phyloP scores from a whole-genome alignment of 2,797 vertebrate genomes.

The Rhadinocentrus ornatus region DNA sequence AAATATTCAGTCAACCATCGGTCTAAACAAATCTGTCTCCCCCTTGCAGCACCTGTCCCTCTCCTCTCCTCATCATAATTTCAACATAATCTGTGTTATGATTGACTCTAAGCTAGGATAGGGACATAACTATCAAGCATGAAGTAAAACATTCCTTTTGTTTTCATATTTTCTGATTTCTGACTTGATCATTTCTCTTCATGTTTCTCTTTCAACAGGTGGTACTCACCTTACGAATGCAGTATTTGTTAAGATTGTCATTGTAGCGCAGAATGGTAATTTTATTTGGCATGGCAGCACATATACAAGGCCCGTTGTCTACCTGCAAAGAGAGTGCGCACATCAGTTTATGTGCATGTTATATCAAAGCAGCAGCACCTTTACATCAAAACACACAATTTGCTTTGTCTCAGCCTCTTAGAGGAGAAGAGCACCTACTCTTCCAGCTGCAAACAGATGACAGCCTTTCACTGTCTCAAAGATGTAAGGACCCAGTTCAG shows the following conservation, averaged over 20 bases:
- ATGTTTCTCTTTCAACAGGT: background rate
- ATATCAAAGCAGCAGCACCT: no score
- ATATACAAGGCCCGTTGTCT: slow-evolving; percentile 93
- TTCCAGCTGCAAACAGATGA: slow-evolving; percentile 95
- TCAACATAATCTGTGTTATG: no score
- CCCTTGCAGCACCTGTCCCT: no score
- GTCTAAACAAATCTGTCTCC: no score
- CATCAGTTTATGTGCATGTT: background rate
- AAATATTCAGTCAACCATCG: no score
- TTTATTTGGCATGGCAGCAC: slow-evolving; percentile 96
- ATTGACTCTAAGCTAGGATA: no score
- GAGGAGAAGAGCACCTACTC: slow-evolving; percentile 78
- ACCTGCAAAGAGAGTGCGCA: slow-evolving; percentile 81
- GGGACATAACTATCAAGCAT: no score
- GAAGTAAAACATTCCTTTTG: background rate
- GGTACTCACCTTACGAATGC: slow-evolving; percentile 90
- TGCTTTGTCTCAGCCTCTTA: background rate
- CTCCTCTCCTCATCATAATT: no score
- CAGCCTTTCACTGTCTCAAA: slow-evolving; percentile 98
- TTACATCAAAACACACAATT: background rate
- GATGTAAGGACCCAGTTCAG: slow-evolving; percentile 90
- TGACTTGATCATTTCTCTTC: background rate
- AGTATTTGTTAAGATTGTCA: slow-evolving; percentile 95
- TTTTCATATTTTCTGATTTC: background rate
- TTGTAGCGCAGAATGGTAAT: slow-evolving; percentile 96